These are phyloP conservation scores for Hozukius guyotensis DNA, from an alignment of 2,797 vertebrate species.

Conservation along the genomic window DNA sequence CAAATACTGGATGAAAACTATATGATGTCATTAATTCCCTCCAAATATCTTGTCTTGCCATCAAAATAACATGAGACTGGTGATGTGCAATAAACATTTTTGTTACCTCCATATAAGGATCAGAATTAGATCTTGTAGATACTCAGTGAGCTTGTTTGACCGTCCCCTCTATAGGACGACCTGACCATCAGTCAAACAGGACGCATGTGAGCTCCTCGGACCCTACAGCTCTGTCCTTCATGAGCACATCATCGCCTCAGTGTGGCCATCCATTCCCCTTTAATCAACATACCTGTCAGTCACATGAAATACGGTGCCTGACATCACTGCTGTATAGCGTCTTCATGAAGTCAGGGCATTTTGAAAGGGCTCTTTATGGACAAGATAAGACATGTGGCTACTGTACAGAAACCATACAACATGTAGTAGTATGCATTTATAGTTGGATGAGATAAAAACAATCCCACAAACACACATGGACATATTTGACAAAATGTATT, in stretches of 20 bases:
- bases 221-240: conserved; percentile 44
- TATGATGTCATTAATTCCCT: not conserved
- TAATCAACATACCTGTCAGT: conserved; percentile 47
- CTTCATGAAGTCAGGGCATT: conserved; percentile 21
- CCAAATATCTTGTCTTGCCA: not conserved
- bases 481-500: not conserved
- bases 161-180: not conserved
- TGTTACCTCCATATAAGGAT: not conserved
- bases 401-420: not conserved
- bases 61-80: not conserved
- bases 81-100: not conserved
- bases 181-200: conserved; percentile 12
- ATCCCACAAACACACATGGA: not conserved
- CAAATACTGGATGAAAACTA: not conserved
- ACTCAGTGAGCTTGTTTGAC: not conserved
- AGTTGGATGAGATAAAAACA: not conserved
- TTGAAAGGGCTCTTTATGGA: not conserved
- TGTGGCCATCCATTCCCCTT: conserved; percentile 10
- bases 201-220: conserved; percentile 1
- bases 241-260: conserved; percentile 29
- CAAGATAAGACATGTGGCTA: not conserved
- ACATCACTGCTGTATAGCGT: conserved; percentile 18
- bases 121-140: not conserved
- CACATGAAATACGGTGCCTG: conserved; percentile 32
- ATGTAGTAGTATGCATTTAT: not conserved